These are phyloP conservation scores for Oryzias sinensis DNA, from an alignment of 2,797 vertebrate genomes.

Conservation along the genomic window DNA sequence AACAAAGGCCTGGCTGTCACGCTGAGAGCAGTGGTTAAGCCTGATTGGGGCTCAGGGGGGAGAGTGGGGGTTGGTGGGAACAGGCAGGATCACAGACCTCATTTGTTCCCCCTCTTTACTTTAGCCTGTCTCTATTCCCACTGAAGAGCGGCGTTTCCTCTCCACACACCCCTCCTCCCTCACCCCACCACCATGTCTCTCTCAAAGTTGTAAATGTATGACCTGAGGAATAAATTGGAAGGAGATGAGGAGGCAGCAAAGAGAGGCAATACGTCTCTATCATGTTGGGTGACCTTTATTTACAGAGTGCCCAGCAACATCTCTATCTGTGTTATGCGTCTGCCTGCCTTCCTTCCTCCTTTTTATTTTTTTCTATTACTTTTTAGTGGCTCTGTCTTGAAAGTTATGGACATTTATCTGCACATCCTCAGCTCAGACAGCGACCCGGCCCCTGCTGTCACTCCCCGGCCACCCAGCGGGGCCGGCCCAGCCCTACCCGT, in stretches of 20 bases:
- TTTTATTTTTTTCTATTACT: too few species aligned
- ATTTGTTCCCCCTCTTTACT: conserved; percentile 89
- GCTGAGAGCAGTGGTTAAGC: conserved; percentile 75
- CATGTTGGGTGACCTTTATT: conserved; percentile 74
- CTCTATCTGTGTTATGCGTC: conserved; percentile 28
- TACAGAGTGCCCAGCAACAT: conserved; percentile 50
- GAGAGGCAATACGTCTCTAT: conserved; percentile 70
- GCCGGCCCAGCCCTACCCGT: conserved; percentile 57
- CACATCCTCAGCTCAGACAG: conserved; percentile 26
- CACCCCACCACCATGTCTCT: conserved; percentile 9
- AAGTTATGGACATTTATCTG: conserved; percentile 57
- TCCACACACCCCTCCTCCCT: conserved; percentile 8
- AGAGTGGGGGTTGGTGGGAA: conserved; percentile 30
- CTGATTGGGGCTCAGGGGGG: conserved; percentile 74
- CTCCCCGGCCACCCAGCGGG: conserved; percentile 60
- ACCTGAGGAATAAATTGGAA: conserved; percentile 60
- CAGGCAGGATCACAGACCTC: conserved; percentile 82
- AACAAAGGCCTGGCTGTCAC: conserved; percentile 84
- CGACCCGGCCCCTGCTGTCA: conserved; percentile 21
- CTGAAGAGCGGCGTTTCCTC: conserved; percentile 79
- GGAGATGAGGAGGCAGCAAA: conserved; percentile 54
- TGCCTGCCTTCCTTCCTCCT: conserved; percentile 32
- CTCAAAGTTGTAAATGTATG: conserved; percentile 72
- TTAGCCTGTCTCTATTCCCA: conserved; percentile 83
- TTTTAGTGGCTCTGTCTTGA: conserved; percentile 34